A percentile compares a stretch with the other conserved stretches of the same genome.
Evolutionary conservation across 2,797 vertebrate genomes (phyloP).

Genomic region (Monodelphis domestica): DNA sequence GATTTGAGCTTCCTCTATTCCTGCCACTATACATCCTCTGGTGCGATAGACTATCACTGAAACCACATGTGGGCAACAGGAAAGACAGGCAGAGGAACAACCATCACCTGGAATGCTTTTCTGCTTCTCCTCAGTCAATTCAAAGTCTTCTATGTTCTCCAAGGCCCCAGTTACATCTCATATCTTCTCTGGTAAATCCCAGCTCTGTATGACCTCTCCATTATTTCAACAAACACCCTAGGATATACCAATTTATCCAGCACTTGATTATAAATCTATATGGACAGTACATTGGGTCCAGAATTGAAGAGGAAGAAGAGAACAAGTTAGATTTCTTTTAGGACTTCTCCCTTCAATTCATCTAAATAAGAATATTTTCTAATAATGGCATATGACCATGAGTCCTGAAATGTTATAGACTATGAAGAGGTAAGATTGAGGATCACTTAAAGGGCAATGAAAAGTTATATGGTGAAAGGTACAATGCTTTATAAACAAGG

Average conservation of each 20-base stretch:
- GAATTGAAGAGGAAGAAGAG: too few relatives aligned
- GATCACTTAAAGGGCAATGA: too few relatives aligned
- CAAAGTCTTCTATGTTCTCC: neutral
- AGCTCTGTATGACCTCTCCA: neutral
- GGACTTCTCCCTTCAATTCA: too few relatives aligned
- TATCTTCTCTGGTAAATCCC: neutral
- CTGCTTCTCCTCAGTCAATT: neutral
- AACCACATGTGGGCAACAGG: neutral
- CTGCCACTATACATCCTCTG: neutral
- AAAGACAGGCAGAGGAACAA: neutral
- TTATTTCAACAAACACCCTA: neutral
- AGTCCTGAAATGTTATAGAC: too few relatives aligned
- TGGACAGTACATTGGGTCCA: too few relatives aligned
- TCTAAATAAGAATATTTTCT: too few relatives aligned
- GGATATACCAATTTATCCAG: neutral
- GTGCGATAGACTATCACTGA: neutral
- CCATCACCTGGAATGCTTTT: neutral
- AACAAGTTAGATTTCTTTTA: too few relatives aligned
- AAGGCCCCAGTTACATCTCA: constrained; percentile 2
- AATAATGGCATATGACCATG: too few relatives aligned
- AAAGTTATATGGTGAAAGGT: too few relatives aligned
- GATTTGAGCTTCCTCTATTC: constrained; percentile 28
- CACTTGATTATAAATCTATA: neutral
- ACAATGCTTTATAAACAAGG: too few relatives aligned
- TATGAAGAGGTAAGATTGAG: too few relatives aligned